These are phyloP conservation scores for Mesorhabditis belari DNA, from an alignment of 2,888 invertebrate genomes.

Conservation along the genomic window DNA sequence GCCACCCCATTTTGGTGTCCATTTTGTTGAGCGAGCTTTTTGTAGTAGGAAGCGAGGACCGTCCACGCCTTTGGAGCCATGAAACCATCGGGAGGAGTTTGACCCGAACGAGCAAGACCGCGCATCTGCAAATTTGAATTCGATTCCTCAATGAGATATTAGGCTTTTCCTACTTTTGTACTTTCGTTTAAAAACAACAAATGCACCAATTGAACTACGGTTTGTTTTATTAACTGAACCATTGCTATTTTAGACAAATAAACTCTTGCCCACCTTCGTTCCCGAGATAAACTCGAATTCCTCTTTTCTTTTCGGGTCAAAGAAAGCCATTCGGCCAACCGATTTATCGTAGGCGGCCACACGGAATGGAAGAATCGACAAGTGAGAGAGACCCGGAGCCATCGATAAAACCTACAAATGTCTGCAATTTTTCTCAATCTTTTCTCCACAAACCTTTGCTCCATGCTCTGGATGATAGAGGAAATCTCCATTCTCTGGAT, in stretches of 20 bases:
- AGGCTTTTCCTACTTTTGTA: no score
- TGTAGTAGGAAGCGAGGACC: constrained; percentile 37
- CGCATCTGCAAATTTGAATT: constrained; percentile 68
- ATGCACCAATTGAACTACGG: no score
- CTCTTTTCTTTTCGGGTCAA: constrained; percentile 69
- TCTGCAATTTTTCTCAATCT: background rate
- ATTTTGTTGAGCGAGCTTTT: constrained; percentile 5
- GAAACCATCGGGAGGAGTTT: constrained; percentile 87
- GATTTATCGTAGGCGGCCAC: constrained; percentile 93
- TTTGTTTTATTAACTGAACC: no score
- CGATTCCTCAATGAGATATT: no score
- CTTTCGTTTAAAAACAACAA: no score
- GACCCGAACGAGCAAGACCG: constrained; percentile 71
- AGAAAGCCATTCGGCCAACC: constrained; percentile 63
- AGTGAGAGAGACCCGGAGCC: constrained; percentile 82
- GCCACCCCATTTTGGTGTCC: no score
- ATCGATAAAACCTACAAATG: constrained; percentile 71
- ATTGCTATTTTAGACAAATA: no score
- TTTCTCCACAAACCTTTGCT: constrained; percentile 61
- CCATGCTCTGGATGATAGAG: constrained; percentile 90
- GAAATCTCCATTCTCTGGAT: constrained; percentile 75
- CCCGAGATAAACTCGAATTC: constrained; percentile 96
- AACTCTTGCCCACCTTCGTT: constrained; percentile 63
- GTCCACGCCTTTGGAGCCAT: constrained; percentile 93
- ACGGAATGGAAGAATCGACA: constrained; percentile 94